Base-by-base conservation (phyloP, 2,113 vertebrate species). In the Aepyceros melampus region DNA sequence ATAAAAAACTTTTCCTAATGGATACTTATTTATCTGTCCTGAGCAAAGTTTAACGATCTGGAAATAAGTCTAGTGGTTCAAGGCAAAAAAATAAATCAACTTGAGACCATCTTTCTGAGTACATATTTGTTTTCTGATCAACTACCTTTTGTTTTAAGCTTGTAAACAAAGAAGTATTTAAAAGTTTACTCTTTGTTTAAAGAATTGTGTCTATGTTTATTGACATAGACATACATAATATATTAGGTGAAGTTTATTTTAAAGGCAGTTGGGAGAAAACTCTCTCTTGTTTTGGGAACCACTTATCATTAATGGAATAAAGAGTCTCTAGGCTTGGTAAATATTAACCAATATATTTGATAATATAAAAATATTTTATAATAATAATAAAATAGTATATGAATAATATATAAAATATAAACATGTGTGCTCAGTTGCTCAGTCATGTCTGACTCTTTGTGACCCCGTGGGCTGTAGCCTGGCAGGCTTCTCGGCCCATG, bases 41-140 rank as follows among this genome's bases (percentile, higher is more conserved):
- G 14, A 94, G 83, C 0, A 1, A 45, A 95, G 97, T 94, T 94
- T 94, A 33, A 89, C 71, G 92, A 96, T 91, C 79, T 7, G 93
- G 94, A 94, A 87, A 97, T 31, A 95, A 97, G 78, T 40, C 40
- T 90, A 55, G 76, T 40, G 51, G n/a, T 97, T 92, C 74, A 53
- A 88, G 64, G 71, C 81, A 6, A 55, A 53, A 96, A 95, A 91
- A 74, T 76, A 96, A 97, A 95, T 95, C 93, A 87, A 93, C 71
- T 74, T 91, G 82, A 56, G 92, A 91, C 74, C 97, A 88, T 0
- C 76, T 83, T 87, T 97, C 43, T 87, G 95, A 56, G 56, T 91
- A 89, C 31, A 11, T 78, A 62, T 86, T 92, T 96, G 91, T 82
- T 85, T 81, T 95, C 98, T 89, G 97, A 87, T 87, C 78, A 87